phyloP scores from a whole-genome alignment of 1,140 invertebrate species.

The Bombus superbus region DNA sequence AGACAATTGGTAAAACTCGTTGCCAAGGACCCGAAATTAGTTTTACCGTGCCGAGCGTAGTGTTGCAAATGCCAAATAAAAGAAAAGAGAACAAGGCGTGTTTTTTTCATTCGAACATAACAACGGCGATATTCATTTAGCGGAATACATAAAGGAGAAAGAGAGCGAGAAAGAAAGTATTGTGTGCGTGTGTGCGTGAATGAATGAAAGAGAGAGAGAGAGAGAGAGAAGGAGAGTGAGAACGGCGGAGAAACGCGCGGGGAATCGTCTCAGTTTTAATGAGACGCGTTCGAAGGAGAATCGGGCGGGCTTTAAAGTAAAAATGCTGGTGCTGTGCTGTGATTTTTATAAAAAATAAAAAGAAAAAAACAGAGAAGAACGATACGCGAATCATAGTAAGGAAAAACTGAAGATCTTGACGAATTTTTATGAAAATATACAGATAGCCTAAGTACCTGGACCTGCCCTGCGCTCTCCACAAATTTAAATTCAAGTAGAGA shows the following conservation, averaged over 20 bases:
- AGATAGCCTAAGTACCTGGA: constrained; percentile 82
- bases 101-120: constrained; percentile 45
- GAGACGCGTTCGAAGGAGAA: constrained; percentile 71
- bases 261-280: constrained; percentile 76
- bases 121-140: constrained; percentile 56
- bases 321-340: constrained; percentile 81
- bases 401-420: constrained; percentile 46
- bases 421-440: constrained; percentile 77
- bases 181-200: neutral
- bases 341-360: constrained; percentile 79
- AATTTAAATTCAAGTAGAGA: constrained; percentile 47
- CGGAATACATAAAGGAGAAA: neutral
- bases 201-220: neutral
- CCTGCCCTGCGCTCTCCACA: constrained; percentile 76
- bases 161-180: neutral
- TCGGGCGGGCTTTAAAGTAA: constrained; percentile 77
- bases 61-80: constrained; percentile 77
- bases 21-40: constrained; percentile 51
- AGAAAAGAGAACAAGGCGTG: constrained; percentile 53
- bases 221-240: neutral
- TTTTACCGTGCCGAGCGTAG: constrained; percentile 67
- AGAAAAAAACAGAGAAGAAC: constrained; percentile 49
- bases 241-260: constrained; percentile 5
- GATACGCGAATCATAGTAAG: constrained; percentile 33
- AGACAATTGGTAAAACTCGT: constrained; percentile 47